Conservation (phyloP, 2,888 invertebrate genomes). For the Mythimna vitellina region DNA sequence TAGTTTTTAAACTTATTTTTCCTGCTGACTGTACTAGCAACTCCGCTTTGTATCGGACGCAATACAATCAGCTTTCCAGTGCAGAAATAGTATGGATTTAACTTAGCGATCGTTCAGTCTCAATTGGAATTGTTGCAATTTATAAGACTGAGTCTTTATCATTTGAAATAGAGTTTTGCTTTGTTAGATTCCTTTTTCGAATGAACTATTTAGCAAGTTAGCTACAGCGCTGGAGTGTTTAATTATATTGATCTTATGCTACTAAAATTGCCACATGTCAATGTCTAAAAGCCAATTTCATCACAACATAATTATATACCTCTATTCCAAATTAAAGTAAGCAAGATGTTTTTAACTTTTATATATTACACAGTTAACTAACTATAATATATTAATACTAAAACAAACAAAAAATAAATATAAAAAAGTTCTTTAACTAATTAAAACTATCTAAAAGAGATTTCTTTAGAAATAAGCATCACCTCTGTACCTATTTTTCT, state of each 20-base stretch:
- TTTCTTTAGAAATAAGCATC: no score
- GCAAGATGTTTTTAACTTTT: no score
- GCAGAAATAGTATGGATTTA: conserved; percentile 32
- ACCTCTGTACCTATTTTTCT: no score
- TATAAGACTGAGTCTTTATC: conserved; percentile 29
- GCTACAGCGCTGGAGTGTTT: not conserved
- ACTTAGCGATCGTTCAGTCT: conserved; percentile 39
- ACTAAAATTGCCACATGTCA: not conserved
- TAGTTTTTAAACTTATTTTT: not conserved
- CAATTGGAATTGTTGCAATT: conserved; percentile 42
- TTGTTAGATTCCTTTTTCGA: conserved; percentile 7
- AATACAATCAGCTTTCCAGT: conserved; percentile 56
- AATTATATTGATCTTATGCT: not conserved
- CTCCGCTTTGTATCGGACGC: conserved; percentile 45
- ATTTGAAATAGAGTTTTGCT: conserved; percentile 33
- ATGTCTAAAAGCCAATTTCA: not conserved
- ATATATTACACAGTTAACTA: no score
- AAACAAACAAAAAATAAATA: no score
- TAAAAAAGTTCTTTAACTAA: no score
- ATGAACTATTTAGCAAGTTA: not conserved
- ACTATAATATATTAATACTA: no score
- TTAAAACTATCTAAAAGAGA: no score
- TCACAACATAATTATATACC: not conserved
- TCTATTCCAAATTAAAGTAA: not conserved
- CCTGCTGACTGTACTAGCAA: conserved; percentile 13